Base-by-base conservation (phyloP, 2,113 vertebrate species). In the Nyctibius bracteatus region DNA sequence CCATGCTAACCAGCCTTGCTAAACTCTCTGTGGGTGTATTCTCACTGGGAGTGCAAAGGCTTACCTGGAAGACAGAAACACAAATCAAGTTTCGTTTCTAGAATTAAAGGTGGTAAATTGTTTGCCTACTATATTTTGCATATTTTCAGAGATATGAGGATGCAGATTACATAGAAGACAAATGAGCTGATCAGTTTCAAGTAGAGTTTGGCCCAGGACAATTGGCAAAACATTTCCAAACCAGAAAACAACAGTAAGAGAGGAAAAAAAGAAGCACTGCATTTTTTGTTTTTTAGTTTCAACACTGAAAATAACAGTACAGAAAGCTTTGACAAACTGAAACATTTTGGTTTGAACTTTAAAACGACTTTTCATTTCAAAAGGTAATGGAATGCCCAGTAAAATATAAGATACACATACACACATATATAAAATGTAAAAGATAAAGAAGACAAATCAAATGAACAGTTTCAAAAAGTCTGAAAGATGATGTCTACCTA, bases 11-110 rank as follows among this genome's bases (percentile, higher is more conserved):
- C 88, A 99, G 98, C 65, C 99, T 98, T 41, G 99, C 99, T 96
- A 99, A 97, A 90, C 99, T 99, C 96, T 99, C 99, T 0, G 99
- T 99, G 12, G 99, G 99, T 0, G 99, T 99, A 97, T 99, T 99
- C 96, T 99, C 99, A 57, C 99, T 99, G 63, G 99, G 99, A 3
- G 99, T 99, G 91, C 99, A 99, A 91, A 99, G 98, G 95, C 99
- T 99, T 90, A 99, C 99, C 99, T 99, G 96, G 16, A 96, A 92
- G 62, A 52, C 31, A 92, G 43, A 96, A 71, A 92, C 35, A 43
- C 25, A 84, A 94, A 78, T 3, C 24, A 79, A 35, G 58, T 37
- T 73, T 95, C 52, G 92, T 72, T 62, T 92, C 81, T 66, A 77
- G 57, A 86, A 78, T 57, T 63, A 54, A 77, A 88, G 15, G 22